Conservation (phyloP, 2,797 vertebrate species). For the Huso huso region DNA sequence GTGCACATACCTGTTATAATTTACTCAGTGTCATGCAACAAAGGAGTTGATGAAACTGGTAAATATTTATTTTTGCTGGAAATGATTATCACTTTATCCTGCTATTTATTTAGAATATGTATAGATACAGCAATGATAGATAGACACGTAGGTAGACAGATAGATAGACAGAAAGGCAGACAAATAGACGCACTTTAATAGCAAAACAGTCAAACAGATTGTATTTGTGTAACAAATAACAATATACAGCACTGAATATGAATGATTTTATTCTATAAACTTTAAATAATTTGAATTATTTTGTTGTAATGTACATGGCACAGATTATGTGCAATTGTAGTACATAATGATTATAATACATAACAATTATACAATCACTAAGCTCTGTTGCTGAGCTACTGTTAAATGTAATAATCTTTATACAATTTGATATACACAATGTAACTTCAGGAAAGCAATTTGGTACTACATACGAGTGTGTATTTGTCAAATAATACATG, state of each 20-base stretch:
- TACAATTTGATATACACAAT: conserved; percentile 9
- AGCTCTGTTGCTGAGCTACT: neutral
- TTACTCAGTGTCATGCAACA: too few relatives aligned
- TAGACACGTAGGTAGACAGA: too few relatives aligned
- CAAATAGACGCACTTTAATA: neutral
- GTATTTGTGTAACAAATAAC: conserved; percentile 2
- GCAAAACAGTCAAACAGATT: conserved; percentile 1
- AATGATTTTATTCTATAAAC: neutral
- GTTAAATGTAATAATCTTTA: conserved; percentile 1
- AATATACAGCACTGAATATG: neutral
- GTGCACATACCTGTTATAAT: too few relatives aligned
- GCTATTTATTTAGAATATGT: too few relatives aligned
- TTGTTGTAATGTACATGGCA: neutral
- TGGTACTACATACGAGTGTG: too few relatives aligned
- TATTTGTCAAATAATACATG: too few relatives aligned
- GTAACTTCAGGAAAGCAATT: too few relatives aligned
- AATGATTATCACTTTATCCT: too few relatives aligned
- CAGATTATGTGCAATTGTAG: neutral
- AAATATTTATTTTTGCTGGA: too few relatives aligned
- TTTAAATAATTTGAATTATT: conserved; percentile 1
- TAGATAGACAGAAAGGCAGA: too few relatives aligned
- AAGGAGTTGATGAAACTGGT: too few relatives aligned
- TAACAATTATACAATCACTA: neutral
- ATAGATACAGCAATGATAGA: too few relatives aligned
- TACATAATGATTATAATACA: neutral